These are phyloP conservation scores for Malacoraja senta DNA, from an alignment of 2,797 vertebrate genomes.

Conservation along the genomic window DNA sequence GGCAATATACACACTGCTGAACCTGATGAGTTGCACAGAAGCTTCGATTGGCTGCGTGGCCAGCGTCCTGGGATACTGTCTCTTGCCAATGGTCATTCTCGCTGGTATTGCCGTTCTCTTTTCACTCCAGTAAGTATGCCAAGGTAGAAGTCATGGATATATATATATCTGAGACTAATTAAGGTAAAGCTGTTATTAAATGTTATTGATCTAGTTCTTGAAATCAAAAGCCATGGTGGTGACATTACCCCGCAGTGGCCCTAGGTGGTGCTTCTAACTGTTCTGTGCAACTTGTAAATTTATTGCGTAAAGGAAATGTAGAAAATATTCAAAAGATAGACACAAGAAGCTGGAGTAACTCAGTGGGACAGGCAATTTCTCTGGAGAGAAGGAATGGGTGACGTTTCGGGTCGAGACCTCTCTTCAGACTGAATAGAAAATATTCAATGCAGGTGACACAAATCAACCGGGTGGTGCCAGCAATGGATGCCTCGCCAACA, in stretches of 20 bases:
- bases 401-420: no score
- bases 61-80: constrained; percentile 71
- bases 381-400: no score
- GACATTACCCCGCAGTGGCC: background rate
- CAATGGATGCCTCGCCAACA: no score
- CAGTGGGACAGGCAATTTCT: no score
- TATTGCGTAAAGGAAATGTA: background rate
- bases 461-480: no score
- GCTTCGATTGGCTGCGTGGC: constrained; percentile 70
- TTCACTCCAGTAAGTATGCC: constrained; percentile 67
- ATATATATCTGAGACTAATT: background rate
- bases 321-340: background rate
- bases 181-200: background rate
- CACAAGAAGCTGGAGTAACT: background rate
- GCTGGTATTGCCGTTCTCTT: constrained; percentile 61
- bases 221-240: background rate
- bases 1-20: constrained; percentile 60
- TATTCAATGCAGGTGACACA: no score
- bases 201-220: background rate
- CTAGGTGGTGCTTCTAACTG: background rate
- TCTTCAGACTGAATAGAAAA: no score
- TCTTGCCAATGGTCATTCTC: constrained; percentile 71
- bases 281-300: background rate
- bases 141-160: no score
- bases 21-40: constrained; percentile 65